Evolutionary conservation across 2,888 invertebrate species (phyloP).

Genomic region (Morinoia aosen): DNA sequence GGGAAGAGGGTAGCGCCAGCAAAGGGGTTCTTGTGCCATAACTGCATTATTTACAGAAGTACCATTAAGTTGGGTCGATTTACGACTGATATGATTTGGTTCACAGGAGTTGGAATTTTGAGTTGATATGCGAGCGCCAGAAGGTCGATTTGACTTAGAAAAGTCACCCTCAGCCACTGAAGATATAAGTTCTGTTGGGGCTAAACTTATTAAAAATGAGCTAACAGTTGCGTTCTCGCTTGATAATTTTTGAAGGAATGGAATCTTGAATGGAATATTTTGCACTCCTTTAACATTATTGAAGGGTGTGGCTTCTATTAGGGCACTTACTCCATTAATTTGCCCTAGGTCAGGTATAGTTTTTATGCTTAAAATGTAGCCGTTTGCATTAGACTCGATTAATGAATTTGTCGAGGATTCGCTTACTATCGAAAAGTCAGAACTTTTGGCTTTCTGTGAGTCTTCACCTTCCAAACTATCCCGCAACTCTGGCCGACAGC

Average conservation of each 20-base stretch:
- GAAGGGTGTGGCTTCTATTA: constrained; percentile 23
- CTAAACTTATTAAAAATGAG: not conserved
- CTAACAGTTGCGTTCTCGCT: not conserved
- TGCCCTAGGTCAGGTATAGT: constrained; percentile 2
- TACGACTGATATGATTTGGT: not conserved
- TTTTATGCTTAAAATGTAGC: constrained; percentile 49
- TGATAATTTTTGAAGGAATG: constrained; percentile 16
- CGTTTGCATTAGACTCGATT: not conserved
- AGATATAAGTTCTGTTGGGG: not conserved
- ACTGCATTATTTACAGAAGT: not conserved
- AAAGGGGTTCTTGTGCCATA: not conserved
- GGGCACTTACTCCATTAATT: not conserved
- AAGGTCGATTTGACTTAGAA: not conserved
- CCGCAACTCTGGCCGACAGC: not conserved
- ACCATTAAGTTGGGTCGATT: not conserved
- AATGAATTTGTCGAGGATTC: not conserved
- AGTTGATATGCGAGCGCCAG: not conserved
- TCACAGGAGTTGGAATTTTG: not conserved
- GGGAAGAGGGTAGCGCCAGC: not conserved
- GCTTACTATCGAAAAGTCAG: not conserved
- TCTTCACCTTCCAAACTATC: not conserved
- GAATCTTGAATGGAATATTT: constrained; percentile 1
- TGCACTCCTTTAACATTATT: not conserved
- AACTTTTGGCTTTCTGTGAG: not conserved
- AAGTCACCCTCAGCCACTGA: not conserved